Base-by-base conservation (phyloP, 2,797 vertebrate species). In the Onychomys torridus region DNA sequence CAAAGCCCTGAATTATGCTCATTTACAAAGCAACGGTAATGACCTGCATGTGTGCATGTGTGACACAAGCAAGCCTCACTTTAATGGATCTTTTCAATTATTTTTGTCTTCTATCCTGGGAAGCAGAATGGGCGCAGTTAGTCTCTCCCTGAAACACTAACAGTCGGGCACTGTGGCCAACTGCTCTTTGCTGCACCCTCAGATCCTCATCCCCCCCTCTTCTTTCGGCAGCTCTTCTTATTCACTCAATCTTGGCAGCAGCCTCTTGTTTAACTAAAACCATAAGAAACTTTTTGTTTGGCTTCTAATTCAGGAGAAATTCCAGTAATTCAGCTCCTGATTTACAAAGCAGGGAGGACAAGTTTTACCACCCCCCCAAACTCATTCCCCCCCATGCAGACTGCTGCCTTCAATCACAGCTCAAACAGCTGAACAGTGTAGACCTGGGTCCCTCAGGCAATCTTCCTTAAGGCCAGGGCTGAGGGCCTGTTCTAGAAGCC, bases 231-330 rank as follows among this genome's bases (percentile, higher is more conserved):
- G 82, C 86, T 87, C 85, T 75, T 85, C 97, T 88, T 94, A 97
- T 97, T 97, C 97, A 95, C 61, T 96, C 90, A 95, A 46, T 81
- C 94, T 96, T 63, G 97, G 95, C 91, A 96, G 76, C 34, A 79
- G 86, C 49, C 82, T 94, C 93, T 95, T 96, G 90, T 97, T 97
- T 95, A 97, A 97, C 86, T 93, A 89, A 97, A 98, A 97, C 97
- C 94, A 0, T 97, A 98, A 96, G 81, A 97, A 97, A 97, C 90
- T 97, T 83, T 98, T 97, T 92, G 81, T 59, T 85, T 98, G 91
- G 94, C 96, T 97, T 94, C 95, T 96, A 83, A 90, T 95, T 97
- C 92, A 94, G 92, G 95, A 98, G 76, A 96, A 97, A 92, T 91
- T 95, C 95, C 98, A 96, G 96, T 95, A 98, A 97, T 67, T 96